Conservation (phyloP, 2,113 vertebrate species). For the Eleginops maclovinus region DNA sequence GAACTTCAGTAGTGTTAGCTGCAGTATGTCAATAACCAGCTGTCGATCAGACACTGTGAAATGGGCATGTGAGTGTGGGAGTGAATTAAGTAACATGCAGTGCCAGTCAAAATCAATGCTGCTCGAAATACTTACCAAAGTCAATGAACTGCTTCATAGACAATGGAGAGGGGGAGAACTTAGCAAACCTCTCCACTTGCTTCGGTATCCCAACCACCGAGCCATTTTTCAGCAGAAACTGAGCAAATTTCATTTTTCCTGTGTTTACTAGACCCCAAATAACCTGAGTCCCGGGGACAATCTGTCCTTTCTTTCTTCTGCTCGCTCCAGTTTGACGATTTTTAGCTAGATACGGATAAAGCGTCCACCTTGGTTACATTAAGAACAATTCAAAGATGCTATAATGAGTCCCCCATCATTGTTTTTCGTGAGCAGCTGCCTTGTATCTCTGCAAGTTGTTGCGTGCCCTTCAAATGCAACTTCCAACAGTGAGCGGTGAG, state of each 20-base stretch:
- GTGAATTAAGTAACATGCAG: background rate
- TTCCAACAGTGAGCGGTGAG: background rate
- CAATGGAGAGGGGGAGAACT: constrained; percentile 94
- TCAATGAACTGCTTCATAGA: constrained; percentile 98
- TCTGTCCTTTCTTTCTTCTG: constrained; percentile 38
- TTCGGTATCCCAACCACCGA: constrained; percentile 80
- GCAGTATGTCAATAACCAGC: background rate
- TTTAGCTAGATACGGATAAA: background rate
- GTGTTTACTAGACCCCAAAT: constrained; percentile 11
- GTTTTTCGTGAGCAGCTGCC: background rate
- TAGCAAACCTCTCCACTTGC: constrained; percentile 89
- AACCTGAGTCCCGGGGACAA: constrained; percentile 15
- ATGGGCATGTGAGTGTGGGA: background rate
- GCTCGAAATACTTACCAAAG: constrained; percentile 87
- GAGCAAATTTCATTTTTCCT: constrained; percentile 90
- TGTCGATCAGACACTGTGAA: constrained; percentile 5
- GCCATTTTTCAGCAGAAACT: constrained; percentile 86
- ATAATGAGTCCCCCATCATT: too few species aligned
- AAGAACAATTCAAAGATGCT: background rate
- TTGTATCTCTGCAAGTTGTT: constrained; percentile 13
- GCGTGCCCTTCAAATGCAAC: constrained; percentile 15
- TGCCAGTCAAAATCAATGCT: background rate
- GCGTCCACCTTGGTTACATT: background rate
- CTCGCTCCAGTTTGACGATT: constrained; percentile 27
- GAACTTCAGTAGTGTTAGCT: background rate